A percentile compares a stretch with the other conserved stretches of the same genome.
These are phyloP conservation scores for Hirtodrosophila trivittata DNA, from an alignment of 2,888 invertebrate species.

Conservation along the genomic window DNA sequence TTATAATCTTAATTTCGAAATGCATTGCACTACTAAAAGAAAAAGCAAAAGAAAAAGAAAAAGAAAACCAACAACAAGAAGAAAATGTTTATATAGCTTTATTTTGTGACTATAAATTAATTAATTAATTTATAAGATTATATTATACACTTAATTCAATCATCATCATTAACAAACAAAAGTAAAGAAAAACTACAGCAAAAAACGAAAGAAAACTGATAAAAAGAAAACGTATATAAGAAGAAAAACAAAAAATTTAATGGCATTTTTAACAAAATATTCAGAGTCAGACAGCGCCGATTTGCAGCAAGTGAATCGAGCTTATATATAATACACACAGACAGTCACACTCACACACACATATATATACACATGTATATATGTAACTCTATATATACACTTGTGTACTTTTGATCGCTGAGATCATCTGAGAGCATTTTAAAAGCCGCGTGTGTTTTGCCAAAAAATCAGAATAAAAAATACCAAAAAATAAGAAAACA, in stretches of 20 bases:
- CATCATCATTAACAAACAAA: constrained; percentile 50
- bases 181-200: constrained; percentile 9
- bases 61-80: constrained; percentile 32
- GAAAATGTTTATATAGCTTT: constrained; percentile 70
- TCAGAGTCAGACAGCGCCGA: constrained; percentile 60
- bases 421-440: constrained; percentile 62
- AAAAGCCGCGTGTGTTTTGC: constrained; percentile 65
- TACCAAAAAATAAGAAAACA: constrained; percentile 46
- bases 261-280: constrained; percentile 61
- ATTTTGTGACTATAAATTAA: constrained; percentile 75
- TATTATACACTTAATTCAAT: constrained; percentile 60
- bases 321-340: constrained; percentile 46
- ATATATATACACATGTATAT: constrained; percentile 25
- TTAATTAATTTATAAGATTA: constrained; percentile 73
- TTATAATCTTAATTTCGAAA: constrained; percentile 41
- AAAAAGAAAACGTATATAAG: constrained; percentile 8
- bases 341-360: constrained; percentile 4
- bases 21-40: constrained; percentile 46
- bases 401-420: constrained; percentile 40
- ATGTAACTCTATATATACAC: constrained; percentile 8
- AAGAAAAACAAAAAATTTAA: constrained; percentile 34
- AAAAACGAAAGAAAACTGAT: constrained; percentile 14
- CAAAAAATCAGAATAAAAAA: constrained; percentile 24
- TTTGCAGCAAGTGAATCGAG: constrained; percentile 74
- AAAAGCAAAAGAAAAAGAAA: constrained; percentile 15